phyloP scores from a whole-genome alignment of 2,888 invertebrate genomes.

The Euzophera pinguis region DNA sequence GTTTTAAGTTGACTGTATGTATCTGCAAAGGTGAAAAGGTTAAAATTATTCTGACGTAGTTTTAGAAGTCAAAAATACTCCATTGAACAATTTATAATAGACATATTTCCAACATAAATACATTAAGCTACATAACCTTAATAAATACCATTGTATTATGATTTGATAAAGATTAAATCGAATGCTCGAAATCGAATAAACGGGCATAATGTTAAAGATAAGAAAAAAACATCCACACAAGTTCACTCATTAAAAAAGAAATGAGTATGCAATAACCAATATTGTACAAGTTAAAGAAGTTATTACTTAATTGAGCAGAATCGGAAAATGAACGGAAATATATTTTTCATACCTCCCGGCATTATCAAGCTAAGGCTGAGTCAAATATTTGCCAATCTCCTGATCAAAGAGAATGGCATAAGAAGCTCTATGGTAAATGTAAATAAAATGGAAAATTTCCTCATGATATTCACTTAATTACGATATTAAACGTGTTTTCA shows the following conservation, averaged over 20 bases:
- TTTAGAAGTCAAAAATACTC: no score
- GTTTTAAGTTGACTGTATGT: no score
- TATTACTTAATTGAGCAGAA: not conserved
- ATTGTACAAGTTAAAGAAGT: not conserved
- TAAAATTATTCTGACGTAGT: no score
- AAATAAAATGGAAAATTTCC: conserved; percentile 5
- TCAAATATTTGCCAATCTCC: conserved; percentile 8
- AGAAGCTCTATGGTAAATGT: conserved; percentile 3
- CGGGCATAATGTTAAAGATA: no score
- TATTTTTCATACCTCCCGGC: not conserved
- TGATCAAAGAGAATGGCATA: conserved; percentile 7
- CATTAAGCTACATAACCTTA: no score
- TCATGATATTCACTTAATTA: conserved; percentile 2
- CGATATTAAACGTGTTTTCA: not conserved
- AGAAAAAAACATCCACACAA: no score
- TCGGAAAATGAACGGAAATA: not conserved
- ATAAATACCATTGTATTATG: no score
- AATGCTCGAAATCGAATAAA: no score
- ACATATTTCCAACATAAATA: no score
- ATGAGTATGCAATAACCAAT: not conserved
- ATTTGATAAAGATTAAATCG: no score
- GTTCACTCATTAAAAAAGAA: not conserved
- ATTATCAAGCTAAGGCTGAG: not conserved
- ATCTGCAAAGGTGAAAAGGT: no score
- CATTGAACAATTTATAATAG: no score